Percentiles rank a stretch among this genome's conserved stretches.
Conservation (phyloP, 2,113 vertebrate species). For the Anhinga rufa region DNA sequence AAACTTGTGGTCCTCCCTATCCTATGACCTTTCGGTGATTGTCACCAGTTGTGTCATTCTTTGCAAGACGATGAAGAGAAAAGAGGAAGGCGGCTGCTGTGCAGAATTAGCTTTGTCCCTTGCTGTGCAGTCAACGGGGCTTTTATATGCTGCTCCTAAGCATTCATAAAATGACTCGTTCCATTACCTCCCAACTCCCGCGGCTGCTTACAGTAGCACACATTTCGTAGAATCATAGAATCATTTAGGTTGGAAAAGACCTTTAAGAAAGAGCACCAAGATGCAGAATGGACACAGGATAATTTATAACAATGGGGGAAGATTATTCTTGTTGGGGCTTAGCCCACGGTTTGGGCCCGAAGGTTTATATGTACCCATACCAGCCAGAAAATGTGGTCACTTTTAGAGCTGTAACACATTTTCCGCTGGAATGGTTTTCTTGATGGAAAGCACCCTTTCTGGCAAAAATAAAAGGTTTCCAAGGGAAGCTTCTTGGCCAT, state of each 20-base stretch:
- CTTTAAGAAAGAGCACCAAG: background rate
- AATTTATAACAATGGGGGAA: background rate
- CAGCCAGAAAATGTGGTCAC: background rate
- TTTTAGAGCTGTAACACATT: background rate
- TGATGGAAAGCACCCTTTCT: background rate
- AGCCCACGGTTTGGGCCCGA: background rate
- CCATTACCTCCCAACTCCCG: background rate
- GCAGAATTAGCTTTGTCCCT: background rate
- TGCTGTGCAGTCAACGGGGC: background rate
- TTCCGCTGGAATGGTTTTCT: background rate
- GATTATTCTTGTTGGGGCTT: background rate
- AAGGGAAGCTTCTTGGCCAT: background rate
- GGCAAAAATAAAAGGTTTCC: constrained; percentile 4
- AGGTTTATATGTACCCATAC: background rate
- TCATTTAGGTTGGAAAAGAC: background rate
- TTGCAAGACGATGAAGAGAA: background rate
- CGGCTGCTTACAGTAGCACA: background rate
- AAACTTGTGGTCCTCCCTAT: background rate
- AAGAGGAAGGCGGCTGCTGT: background rate
- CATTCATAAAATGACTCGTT: background rate
- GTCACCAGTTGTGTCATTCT: background rate
- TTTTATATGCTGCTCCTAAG: background rate
- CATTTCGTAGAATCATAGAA: background rate
- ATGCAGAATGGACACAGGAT: background rate
- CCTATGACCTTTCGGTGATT: background rate